phyloP scores from a whole-genome alignment of 1,140 invertebrate species.

The Harlomillsia oculata region DNA sequence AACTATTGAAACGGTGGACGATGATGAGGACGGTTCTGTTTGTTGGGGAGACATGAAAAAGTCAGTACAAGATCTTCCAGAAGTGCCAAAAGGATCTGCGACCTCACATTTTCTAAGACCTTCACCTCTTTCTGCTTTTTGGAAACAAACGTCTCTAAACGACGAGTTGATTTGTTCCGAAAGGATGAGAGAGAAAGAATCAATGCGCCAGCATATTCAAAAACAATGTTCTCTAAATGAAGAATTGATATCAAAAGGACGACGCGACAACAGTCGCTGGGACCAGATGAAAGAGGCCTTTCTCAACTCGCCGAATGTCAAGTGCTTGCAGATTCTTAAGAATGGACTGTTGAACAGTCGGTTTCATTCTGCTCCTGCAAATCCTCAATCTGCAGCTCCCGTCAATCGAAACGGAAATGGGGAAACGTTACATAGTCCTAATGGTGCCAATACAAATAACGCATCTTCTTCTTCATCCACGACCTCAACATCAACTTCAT shows the following conservation, averaged over 20 bases:
- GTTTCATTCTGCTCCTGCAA: conserved; percentile 40
- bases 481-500: conserved; percentile 43
- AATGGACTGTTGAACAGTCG: conserved; percentile 57
- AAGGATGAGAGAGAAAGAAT: conserved; percentile 68
- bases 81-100: conserved; percentile 53
- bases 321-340: conserved; percentile 71
- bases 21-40: background rate
- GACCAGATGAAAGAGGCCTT: conserved; percentile 62
- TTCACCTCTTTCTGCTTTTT: conserved; percentile 39
- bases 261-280: conserved; percentile 27
- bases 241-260: conserved; percentile 63
- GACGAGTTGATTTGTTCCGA: conserved; percentile 76
- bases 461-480: conserved; percentile 17
- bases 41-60: conserved; percentile 26
- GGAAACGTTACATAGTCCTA: background rate
- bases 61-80: conserved; percentile 20
- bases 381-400: background rate
- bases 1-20: too few species aligned
- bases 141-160: conserved; percentile 78
- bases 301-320: conserved; percentile 60
- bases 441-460: background rate
- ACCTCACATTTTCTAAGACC: conserved; percentile 43
- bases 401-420: background rate
- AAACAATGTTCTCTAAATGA: conserved; percentile 81
- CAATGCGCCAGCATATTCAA: conserved; percentile 70